Evolutionary conservation across 2,113 vertebrate species (phyloP), one percentile per base, ranked within the genome.

Genomic region (Ariopsis seemanni): DNA sequence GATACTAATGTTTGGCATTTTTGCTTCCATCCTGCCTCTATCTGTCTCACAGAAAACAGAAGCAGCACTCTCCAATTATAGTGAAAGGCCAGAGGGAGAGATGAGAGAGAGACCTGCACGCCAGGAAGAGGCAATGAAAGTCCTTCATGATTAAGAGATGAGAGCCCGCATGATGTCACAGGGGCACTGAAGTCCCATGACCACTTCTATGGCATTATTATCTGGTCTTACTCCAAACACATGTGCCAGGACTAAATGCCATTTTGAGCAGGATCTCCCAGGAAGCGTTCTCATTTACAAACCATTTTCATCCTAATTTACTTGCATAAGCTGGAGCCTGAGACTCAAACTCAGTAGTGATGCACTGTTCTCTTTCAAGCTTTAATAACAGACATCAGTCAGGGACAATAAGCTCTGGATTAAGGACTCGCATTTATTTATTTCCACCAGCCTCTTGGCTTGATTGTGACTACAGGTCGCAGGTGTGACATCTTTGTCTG

Each of bases 61-160:
- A 63, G 42, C 86, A 34, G 34, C 27, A 50, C 57, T 78, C 69
- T 85, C 86, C 60, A 85, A 88, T 83, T 85, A 85, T 69, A 71
- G 14, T 83, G 71, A 90, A 79, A 85, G 22, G 83, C 71, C 57
- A 67, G 48, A 71, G 67, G 7, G 67, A 71, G 67, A 34, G 67
- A 71, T 14, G 14, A 77, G 22, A 14, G 50, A 78, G 75, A 69
- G 75, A 86, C 57, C 55, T 83, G 67, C 42, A 58, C 9, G 20
- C 8, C 67, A 82, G 69, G 25, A 75, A 63, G 57, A 55, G 75
- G 60, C 50, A 25, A 52, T 65, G 48, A 83, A 83, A 75, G 80
- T 77, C 86, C 50, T 84, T 82, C 60, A 87, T 81, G 58, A 85
- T 81, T 63, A 87, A 81, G 77, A 85, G 88, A 85, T 85, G 82